A percentile compares a stretch with the other conserved stretches of the same genome.
Conservation (phyloP, 2,113 vertebrate genomes). For the Peromyscus leucopus region DNA sequence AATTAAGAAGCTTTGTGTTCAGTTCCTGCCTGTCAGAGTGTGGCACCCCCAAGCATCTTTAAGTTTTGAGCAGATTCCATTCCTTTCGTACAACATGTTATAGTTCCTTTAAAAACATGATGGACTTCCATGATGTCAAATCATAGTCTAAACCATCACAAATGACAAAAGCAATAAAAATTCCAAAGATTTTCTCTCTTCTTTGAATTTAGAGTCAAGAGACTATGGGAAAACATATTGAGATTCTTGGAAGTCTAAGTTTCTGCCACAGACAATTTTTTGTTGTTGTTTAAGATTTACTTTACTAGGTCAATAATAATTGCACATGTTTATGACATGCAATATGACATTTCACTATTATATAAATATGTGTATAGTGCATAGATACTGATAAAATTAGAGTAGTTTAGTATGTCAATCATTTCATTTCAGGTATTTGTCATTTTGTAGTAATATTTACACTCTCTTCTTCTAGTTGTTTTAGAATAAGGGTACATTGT, state of each 20-base stretch:
- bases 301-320: background rate
- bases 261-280: background rate
- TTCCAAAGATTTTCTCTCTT: background rate
- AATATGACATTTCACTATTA: background rate
- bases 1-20: background rate
- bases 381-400: background rate
- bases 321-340: background rate
- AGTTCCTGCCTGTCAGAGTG: background rate
- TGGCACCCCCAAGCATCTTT: background rate
- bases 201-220: background rate
- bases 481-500: background rate
- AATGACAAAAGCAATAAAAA: background rate
- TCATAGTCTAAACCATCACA: background rate
- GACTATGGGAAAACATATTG: background rate
- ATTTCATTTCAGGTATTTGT: background rate
- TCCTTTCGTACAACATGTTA: background rate
- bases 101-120: slow-evolving; percentile 1
- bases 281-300: background rate
- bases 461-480: background rate
- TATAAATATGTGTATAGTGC: background rate
- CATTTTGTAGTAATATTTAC: no score
- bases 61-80: background rate
- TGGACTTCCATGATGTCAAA: slow-evolving; percentile 4
- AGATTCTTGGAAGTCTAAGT: background rate
- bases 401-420: background rate